Conservation (phyloP, 2,797 vertebrate genomes). For the Myotis planiceps region DNA sequence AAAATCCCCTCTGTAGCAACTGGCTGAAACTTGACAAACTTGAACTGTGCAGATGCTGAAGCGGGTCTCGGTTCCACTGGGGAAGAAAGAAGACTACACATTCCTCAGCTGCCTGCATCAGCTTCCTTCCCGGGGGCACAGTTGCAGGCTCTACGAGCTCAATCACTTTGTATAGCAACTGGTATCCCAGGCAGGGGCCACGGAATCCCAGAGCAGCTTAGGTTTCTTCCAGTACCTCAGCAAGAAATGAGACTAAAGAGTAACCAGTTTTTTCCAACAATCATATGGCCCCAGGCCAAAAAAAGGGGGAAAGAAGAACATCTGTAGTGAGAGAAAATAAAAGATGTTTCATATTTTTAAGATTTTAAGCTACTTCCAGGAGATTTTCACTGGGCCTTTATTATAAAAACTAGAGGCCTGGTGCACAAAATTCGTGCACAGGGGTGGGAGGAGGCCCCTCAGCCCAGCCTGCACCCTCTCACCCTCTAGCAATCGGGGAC, state of each 20-base stretch:
- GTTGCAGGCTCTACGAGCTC: constrained; percentile 46
- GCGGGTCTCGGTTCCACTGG: not conserved
- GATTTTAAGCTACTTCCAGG: constrained; percentile 23
- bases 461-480: too few species aligned
- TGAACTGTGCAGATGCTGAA: constrained; percentile 39
- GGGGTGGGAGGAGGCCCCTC: too few species aligned
- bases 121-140: constrained; percentile 57
- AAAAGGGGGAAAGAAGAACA: not conserved
- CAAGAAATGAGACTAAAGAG: constrained; percentile 54
- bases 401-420: not conserved
- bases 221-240: constrained; percentile 47
- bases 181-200: constrained; percentile 14
- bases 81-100: constrained; percentile 49
- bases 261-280: constrained; percentile 48
- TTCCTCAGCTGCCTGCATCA: constrained; percentile 52
- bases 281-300: not conserved
- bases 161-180: constrained; percentile 41
- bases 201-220: constrained; percentile 57
- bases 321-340: constrained; percentile 34
- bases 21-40: not conserved
- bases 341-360: constrained; percentile 30
- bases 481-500: too few species aligned
- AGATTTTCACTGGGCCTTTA: constrained; percentile 15
- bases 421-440: too few species aligned
- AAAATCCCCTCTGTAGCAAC: constrained; percentile 6